Percentiles rank a stretch among this genome's conserved stretches.
Conservation (phyloP, 2,113 vertebrate species). For the Nothocercus nigrocapillus region DNA sequence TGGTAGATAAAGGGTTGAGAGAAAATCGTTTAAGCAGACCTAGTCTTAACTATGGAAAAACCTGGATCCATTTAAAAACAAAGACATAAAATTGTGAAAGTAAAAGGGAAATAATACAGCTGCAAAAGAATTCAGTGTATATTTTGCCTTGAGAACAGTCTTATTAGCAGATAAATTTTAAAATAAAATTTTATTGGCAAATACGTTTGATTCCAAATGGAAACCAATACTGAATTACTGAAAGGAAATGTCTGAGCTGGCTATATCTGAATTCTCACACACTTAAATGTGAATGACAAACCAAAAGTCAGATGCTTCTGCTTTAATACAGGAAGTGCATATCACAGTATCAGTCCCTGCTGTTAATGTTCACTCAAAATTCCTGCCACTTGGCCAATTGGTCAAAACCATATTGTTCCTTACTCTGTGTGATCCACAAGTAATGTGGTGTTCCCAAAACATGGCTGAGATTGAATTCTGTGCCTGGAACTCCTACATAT, state of each 20-base stretch:
- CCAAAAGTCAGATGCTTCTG: background rate
- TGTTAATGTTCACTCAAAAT: background rate
- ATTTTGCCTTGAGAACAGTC: background rate
- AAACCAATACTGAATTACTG: background rate
- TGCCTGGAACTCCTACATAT: background rate
- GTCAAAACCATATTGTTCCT: background rate
- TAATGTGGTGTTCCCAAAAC: background rate
- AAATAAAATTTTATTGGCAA: background rate
- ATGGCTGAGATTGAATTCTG: background rate
- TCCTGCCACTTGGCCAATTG: background rate
- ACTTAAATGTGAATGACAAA: background rate
- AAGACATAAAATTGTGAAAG: background rate
- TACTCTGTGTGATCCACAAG: background rate
- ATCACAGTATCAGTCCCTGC: background rate
- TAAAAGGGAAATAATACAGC: background rate
- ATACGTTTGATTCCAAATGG: background rate
- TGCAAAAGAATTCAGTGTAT: background rate
- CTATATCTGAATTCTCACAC: background rate
- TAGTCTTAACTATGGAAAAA: background rate
- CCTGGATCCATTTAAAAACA: background rate
- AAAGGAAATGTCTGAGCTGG: background rate
- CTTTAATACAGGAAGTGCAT: background rate
- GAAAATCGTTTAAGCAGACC: background rate
- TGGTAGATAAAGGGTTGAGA: background rate
- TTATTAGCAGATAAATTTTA: constrained; percentile 5